phyloP scores from a whole-genome alignment of 2,888 invertebrate genomes.

The Coleophora deauratella region DNA sequence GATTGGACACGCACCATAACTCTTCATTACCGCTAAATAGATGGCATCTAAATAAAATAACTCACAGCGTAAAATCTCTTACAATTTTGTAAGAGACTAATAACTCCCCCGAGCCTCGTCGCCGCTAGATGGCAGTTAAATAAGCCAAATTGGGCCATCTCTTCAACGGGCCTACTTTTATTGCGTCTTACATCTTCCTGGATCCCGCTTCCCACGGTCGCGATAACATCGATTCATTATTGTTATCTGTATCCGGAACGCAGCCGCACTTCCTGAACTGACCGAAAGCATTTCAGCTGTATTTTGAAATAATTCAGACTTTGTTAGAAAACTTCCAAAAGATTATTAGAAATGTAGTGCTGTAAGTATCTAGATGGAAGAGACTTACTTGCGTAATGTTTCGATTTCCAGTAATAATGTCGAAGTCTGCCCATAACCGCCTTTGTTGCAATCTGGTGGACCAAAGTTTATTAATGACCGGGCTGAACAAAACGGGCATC shows the following conservation, averaged over 20 bases:
- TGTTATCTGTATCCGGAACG: conserved; percentile 5
- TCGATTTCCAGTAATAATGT: too few relatives aligned
- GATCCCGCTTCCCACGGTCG: conserved; percentile 29
- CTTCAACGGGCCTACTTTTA: conserved; percentile 43
- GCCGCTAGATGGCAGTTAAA: conserved; percentile 55
- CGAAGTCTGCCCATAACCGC: too few relatives aligned
- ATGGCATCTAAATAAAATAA: conserved; percentile 33
- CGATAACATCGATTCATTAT: conserved; percentile 37
- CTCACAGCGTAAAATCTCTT: conserved; percentile 45
- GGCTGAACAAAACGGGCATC: too few relatives aligned
- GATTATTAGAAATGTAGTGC: conserved; percentile 6
- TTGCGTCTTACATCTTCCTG: conserved; percentile 42
- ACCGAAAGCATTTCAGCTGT: conserved; percentile 11
- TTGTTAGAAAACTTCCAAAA: conserved; percentile 26
- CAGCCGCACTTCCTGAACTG: too few relatives aligned
- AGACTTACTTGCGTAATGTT: too few relatives aligned
- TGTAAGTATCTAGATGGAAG: too few relatives aligned
- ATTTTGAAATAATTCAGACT: conserved; percentile 6
- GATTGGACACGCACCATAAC: neutral
- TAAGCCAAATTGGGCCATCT: conserved; percentile 60
- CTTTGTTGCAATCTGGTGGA: too few relatives aligned
- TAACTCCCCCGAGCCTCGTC: conserved; percentile 49
- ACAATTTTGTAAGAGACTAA: conserved; percentile 51
- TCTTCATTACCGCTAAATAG: conserved; percentile 20
- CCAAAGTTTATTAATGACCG: too few relatives aligned